Evolutionary conservation across 2,113 vertebrate genomes (phyloP), one percentile per base, ranked within the genome.

Genomic region (Mastomys natalensis): DNA sequence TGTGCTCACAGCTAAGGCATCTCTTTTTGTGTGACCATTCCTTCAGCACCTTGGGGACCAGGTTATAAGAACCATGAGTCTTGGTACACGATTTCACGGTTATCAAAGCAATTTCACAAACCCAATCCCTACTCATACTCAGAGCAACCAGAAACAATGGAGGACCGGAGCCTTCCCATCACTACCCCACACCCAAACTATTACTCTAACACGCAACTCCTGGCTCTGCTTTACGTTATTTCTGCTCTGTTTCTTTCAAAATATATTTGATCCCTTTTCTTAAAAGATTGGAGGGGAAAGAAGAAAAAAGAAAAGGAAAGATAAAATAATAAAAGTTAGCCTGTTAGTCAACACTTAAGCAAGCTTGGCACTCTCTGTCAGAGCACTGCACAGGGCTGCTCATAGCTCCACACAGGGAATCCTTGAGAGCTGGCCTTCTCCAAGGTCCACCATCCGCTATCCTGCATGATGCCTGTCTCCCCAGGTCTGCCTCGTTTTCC

Each of bases 241-340:
- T 87, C 76, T 84, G 86, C 17, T 72, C 37, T 73, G 37, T n/a
- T 91, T 53, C 90, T 80, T 62, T 53, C 17, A 62, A 92, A 92
- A 31, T 73, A 62, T 76, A 70, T 81, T n/a, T 84, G 21, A 13
- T 53, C n/a, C 37, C 31, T 64, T 86, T 86, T 62, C 51, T 82
- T 78, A 26, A 19, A 88, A 92, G 90, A 90, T 48, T 53, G 13
- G 15, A 94, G 26, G 40, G 26, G 9, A 22, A 34, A 12, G 7
- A 77, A 55, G 29, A 74, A 24, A 2, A 76, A 22, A n/a, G 81
- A 70, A 34, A 95, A 19, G 5, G 68, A 48, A 40, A 88, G 73
- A 62, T 81, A 68, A 84, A 89, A 89, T 76, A 95, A 24, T 40
- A 85, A 86, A 73, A 55, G 37, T 55, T 60, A 85, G 1, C 84